Evolutionary conservation across 2,888 invertebrate species (phyloP).

Genomic region (Tachina lurida): DNA sequence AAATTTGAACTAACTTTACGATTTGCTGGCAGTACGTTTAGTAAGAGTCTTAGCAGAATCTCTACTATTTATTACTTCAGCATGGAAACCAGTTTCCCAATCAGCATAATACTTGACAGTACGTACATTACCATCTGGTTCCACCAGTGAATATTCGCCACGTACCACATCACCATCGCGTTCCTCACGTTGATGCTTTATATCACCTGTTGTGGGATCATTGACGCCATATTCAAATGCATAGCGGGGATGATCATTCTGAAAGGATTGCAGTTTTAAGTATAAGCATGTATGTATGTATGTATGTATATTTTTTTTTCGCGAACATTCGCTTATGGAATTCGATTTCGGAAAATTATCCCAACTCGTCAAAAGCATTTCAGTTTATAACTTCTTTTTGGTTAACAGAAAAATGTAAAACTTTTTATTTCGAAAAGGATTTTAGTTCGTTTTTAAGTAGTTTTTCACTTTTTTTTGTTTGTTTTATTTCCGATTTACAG

Average conservation of each 20-base stretch:
- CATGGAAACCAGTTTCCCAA: conserved; percentile 91
- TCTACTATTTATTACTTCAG: conserved; percentile 87
- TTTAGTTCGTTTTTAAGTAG: too few species aligned
- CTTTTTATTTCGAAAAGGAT: too few species aligned
- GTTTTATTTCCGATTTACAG: too few species aligned
- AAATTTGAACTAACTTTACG: conserved; percentile 75
- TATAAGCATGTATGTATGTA: too few species aligned
- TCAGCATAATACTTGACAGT: conserved; percentile 90
- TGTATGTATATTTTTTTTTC: too few species aligned
- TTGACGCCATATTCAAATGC: conserved; percentile 89
- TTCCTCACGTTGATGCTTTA: conserved; percentile 89
- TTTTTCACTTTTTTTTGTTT: too few species aligned
- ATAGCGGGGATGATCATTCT: conserved; percentile 88
- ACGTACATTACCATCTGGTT: conserved; percentile 89
- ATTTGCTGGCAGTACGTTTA: conserved; percentile 77
- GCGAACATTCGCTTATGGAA: too few species aligned
- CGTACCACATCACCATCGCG: conserved; percentile 89
- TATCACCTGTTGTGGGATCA: conserved; percentile 89
- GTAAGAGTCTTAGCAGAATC: conserved; percentile 82
- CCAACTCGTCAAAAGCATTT: too few species aligned
- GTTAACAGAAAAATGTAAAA: too few species aligned
- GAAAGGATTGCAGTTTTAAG: conserved; percentile 39
- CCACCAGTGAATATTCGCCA: conserved; percentile 88
- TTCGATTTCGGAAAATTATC: too few species aligned
- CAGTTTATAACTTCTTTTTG: too few species aligned